phyloP scores from a whole-genome alignment of 2,113 vertebrate species.

The Peromyscus maniculatus region DNA sequence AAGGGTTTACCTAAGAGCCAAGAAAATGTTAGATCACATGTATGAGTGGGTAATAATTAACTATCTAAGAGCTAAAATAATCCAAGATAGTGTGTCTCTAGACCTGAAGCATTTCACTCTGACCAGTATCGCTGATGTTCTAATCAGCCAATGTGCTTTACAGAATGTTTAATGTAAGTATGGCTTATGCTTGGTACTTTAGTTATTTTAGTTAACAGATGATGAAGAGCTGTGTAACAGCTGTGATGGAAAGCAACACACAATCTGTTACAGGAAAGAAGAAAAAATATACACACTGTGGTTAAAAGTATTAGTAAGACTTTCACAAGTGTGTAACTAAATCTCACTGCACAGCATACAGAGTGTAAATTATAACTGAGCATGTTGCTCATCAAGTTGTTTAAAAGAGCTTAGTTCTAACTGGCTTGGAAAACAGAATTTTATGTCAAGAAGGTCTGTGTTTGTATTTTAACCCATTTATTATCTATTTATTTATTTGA shows the following conservation, averaged over 20 bases:
- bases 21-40: not conserved
- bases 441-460: not conserved
- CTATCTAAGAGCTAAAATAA: not conserved
- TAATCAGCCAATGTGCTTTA: not conserved
- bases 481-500: not conserved
- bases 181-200: not conserved
- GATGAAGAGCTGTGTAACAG: not conserved
- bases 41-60: not conserved
- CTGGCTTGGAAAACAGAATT: not conserved
- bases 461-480: not conserved
- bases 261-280: not conserved
- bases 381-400: not conserved
- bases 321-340: not conserved
- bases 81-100: not conserved
- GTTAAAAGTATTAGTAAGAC: not conserved
- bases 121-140: too few relatives aligned
- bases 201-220: too few relatives aligned
- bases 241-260: constrained; percentile 33
- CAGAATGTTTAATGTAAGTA: not conserved
- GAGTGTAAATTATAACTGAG: not conserved
- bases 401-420: not conserved
- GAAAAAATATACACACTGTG: not conserved
- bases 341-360: not conserved
- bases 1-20: not conserved
- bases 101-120: not conserved